Evolutionary conservation across 2,888 invertebrate species (phyloP).

Genomic region (Dynastes tityus): DNA sequence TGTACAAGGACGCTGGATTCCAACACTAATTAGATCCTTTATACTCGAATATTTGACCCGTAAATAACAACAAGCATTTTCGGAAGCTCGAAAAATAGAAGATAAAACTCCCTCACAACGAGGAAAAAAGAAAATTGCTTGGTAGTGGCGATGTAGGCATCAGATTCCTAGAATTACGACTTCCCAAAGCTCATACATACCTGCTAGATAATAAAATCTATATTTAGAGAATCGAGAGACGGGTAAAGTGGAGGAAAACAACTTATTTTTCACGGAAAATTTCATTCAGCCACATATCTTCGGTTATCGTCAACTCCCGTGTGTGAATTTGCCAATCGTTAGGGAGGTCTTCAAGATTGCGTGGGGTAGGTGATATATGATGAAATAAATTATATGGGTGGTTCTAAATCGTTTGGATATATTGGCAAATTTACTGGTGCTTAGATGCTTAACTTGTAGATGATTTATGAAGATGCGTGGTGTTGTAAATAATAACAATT

Average conservation of each 20-base stretch:
- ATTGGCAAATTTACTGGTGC: not conserved
- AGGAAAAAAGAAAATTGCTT: no score
- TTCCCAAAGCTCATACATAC: no score
- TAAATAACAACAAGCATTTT: not conserved
- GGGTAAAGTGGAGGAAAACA: slow-evolving; percentile 19
- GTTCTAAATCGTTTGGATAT: not conserved
- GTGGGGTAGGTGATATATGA: slow-evolving; percentile 9
- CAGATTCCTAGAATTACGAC: no score
- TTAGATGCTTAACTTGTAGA: not conserved
- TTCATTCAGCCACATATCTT: not conserved
- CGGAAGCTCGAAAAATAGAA: no score
- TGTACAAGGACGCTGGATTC: not conserved
- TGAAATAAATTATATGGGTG: not conserved
- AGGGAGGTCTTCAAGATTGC: slow-evolving; percentile 1
- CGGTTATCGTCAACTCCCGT: not conserved
- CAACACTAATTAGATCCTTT: not conserved
- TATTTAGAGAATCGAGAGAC: slow-evolving; percentile 2
- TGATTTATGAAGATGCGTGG: no score
- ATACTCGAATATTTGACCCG: not conserved
- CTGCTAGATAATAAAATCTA: slow-evolving; percentile 5
- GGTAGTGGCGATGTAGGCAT: no score
- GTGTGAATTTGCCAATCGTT: slow-evolving; percentile 21
- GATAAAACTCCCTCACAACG: no score
- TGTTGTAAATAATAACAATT: no score
- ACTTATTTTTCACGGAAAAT: slow-evolving; percentile 38